These are phyloP conservation scores for Heteropelma amictum DNA, from an alignment of 2,888 invertebrate genomes.

Conservation along the genomic window DNA sequence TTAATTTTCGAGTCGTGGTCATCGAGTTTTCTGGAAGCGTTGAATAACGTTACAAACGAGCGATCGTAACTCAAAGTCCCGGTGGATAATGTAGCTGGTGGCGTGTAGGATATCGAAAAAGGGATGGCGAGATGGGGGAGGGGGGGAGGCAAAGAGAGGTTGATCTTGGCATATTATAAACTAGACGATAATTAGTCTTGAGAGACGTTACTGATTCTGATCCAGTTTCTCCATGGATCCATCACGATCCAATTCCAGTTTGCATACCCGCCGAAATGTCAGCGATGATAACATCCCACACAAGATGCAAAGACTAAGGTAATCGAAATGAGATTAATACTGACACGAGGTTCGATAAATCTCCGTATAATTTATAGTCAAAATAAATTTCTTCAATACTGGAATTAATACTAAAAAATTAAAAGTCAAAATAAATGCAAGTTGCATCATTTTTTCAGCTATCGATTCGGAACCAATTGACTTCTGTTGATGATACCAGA, in stretches of 20 bases:
- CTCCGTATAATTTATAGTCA: background rate
- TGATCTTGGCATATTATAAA: constrained; percentile 15
- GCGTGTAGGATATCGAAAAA: background rate
- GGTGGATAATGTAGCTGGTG: constrained; percentile 16
- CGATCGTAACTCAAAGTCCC: constrained; percentile 51
- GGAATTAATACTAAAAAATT: background rate
- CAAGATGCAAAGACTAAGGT: background rate
- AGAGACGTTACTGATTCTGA: constrained; percentile 15
- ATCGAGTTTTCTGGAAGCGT: constrained; percentile 46
- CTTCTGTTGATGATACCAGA: no score
- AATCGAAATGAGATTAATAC: background rate
- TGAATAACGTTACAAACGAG: constrained; percentile 66
- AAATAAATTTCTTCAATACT: background rate
- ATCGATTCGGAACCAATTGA: no score
- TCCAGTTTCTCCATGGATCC: background rate
- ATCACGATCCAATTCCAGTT: background rate
- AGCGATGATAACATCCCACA: background rate
- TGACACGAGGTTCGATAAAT: background rate
- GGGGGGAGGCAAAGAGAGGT: background rate
- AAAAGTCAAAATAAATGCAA: no score
- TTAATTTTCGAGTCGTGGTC: constrained; percentile 44
- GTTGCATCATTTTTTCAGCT: no score
- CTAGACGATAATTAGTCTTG: constrained; percentile 33
- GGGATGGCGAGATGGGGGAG: background rate
- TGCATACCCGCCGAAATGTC: background rate